phyloP scores from a whole-genome alignment of 2,797 vertebrate species.

The Acomys russatus region DNA sequence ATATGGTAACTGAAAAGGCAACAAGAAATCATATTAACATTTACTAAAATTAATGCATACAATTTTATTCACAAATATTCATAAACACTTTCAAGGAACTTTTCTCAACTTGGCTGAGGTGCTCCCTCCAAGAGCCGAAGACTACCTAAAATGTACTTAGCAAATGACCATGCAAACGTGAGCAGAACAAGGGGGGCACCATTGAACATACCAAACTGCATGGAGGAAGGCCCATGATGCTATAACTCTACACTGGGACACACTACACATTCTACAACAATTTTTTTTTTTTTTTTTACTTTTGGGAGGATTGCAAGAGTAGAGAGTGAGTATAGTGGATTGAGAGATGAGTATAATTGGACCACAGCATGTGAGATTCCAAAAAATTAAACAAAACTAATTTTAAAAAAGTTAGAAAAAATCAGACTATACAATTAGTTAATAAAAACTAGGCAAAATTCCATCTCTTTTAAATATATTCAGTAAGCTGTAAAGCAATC shows the following conservation, averaged over 20 bases:
- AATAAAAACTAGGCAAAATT: constrained; percentile 45
- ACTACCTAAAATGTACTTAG: neutral
- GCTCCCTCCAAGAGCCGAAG: neutral
- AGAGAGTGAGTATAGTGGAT: neutral
- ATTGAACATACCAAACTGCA: neutral
- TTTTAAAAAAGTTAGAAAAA: neutral
- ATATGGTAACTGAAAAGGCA: neutral
- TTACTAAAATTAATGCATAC: neutral
- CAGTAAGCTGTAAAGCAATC: constrained; percentile 8
- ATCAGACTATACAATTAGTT: constrained; percentile 23
- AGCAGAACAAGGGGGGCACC: neutral
- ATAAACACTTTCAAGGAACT: neutral
- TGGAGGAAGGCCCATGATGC: neutral
- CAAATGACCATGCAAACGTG: neutral
- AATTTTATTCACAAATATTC: neutral
- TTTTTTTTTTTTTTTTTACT: neutral
- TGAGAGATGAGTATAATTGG: neutral
- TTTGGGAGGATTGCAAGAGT: neutral
- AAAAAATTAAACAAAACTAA: neutral
- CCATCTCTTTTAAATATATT: constrained; percentile 66
- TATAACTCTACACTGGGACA: neutral
- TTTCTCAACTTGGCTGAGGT: neutral
- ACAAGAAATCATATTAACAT: too few species aligned
- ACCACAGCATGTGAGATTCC: neutral
- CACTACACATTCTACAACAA: neutral